These are phyloP conservation scores for Saturnia japonica DNA, from an alignment of 2,888 invertebrate genomes.

Conservation along the genomic window DNA sequence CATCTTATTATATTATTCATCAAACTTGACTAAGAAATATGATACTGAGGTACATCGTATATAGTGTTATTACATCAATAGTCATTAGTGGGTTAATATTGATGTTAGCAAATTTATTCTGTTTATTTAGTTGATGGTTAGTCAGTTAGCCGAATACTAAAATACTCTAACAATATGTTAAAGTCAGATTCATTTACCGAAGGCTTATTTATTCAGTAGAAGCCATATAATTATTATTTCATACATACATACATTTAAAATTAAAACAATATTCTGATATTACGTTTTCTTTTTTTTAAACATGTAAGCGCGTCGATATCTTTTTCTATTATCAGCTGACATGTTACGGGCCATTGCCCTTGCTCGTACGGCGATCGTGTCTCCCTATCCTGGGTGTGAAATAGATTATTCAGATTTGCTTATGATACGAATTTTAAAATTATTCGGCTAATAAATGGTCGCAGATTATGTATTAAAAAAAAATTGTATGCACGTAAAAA, in stretches of 20 bases:
- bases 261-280: not conserved
- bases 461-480: too few relatives aligned
- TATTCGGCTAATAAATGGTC: not conserved
- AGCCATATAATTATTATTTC: not conserved
- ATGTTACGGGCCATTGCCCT: not conserved
- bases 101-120: not conserved
- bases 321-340: conserved; percentile 7
- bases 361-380: not conserved
- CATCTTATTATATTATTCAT: not conserved
- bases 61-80: not conserved
- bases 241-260: not conserved
- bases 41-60: too few relatives aligned
- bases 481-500: too few relatives aligned
- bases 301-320: conserved; percentile 5
- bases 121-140: not conserved
- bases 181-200: not conserved
- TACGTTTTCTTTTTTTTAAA: not conserved
- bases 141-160: not conserved
- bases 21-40: not conserved
- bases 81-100: not conserved
- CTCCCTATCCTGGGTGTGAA: not conserved
- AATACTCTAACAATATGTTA: not conserved
- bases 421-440: not conserved
- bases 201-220: not conserved
- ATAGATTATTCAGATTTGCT: not conserved